Evolutionary conservation across 2,888 invertebrate species (phyloP).

Genomic region (Ennomos quercinarius): DNA sequence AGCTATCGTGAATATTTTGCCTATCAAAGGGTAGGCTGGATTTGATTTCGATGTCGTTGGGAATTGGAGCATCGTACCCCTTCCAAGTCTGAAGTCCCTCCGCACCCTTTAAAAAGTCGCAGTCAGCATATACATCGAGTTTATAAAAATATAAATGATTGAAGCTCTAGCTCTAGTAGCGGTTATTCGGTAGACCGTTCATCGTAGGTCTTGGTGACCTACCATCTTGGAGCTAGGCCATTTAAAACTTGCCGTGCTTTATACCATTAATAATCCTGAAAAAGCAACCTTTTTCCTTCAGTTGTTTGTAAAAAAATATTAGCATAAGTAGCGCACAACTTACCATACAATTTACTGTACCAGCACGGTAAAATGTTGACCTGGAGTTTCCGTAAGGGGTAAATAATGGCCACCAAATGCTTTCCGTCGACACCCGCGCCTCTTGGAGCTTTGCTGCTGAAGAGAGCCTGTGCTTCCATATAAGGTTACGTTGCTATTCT

Average conservation of each 20-base stretch:
- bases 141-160: too few relatives aligned
- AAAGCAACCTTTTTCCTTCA: conserved; percentile 11
- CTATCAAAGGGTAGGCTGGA: background rate
- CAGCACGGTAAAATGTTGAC: conserved; percentile 37
- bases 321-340: conserved; percentile 30
- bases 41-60: too few relatives aligned
- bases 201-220: background rate
- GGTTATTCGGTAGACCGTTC: too few relatives aligned
- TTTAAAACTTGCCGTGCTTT: conserved; percentile 1
- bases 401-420: conserved; percentile 44
- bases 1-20: background rate
- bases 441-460: conserved; percentile 27
- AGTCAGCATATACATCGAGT: too few relatives aligned
- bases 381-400: conserved; percentile 47
- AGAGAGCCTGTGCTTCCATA: conserved; percentile 2
- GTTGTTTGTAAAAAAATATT: conserved; percentile 36
- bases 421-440: conserved; percentile 38
- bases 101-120: too few relatives aligned
- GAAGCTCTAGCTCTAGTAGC: too few relatives aligned
- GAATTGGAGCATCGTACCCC: too few relatives aligned
- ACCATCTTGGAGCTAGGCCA: background rate
- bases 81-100: too few relatives aligned
- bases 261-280: conserved; percentile 4
- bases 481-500: too few relatives aligned
- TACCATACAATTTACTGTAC: conserved; percentile 33